Evolutionary conservation across 2,113 vertebrate genomes (phyloP).

Genomic region (Irena cyanogastra): DNA sequence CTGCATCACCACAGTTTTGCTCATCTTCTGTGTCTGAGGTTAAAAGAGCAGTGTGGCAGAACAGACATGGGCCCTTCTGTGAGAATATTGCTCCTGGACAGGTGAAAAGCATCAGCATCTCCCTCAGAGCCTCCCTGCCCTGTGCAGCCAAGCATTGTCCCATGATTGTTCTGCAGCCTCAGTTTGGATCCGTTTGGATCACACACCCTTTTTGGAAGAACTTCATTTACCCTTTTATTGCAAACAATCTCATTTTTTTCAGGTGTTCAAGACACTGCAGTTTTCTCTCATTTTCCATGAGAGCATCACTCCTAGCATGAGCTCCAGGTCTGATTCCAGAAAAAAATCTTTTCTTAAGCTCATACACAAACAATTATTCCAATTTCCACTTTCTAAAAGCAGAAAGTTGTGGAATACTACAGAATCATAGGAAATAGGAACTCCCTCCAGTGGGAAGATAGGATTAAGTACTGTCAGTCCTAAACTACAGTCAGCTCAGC

Average conservation of each 20-base stretch:
- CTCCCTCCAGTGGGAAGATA: not conserved
- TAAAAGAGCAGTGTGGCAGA: not conserved
- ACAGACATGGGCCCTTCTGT: not conserved
- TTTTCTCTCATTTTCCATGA: not conserved
- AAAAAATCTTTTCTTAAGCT: not conserved
- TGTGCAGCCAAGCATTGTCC: not conserved
- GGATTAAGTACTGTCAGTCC: not conserved
- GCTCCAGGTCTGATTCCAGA: not conserved
- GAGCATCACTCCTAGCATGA: not conserved
- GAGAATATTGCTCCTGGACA: not conserved
- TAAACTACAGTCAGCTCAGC: not conserved
- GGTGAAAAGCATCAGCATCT: not conserved
- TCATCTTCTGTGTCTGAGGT: not conserved
- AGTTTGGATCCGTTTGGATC: not conserved
- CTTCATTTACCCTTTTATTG: not conserved
- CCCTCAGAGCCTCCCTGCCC: not conserved
- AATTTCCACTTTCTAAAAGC: not conserved
- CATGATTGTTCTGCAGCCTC: not conserved
- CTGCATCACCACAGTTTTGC: not conserved
- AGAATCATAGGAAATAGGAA: not conserved
- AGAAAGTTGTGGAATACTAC: not conserved
- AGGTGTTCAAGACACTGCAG: not conserved
- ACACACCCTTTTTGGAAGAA: not conserved
- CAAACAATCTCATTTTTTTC: not conserved
- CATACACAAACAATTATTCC: rapidly evolving